phyloP scores from a whole-genome alignment of 2,888 invertebrate genomes.

The Abscondita cerata region DNA sequence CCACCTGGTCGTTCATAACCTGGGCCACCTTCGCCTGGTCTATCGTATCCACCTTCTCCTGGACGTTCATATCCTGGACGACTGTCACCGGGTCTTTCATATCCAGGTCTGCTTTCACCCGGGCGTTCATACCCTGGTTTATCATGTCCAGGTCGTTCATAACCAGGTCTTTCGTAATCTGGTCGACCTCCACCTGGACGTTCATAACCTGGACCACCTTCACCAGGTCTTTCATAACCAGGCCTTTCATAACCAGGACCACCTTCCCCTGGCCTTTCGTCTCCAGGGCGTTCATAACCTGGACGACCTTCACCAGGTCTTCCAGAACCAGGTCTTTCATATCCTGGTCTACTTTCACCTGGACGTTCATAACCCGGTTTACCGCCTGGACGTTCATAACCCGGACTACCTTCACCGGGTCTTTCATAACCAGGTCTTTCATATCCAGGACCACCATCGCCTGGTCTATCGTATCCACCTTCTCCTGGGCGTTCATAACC shows the following conservation, averaged over 20 bases:
- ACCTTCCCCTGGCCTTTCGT: not conserved
- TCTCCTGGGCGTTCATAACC: constrained; percentile 7
- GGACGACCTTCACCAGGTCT: constrained; percentile 21
- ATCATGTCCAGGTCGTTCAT: not conserved
- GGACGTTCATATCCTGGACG: constrained; percentile 1
- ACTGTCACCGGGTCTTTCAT: not conserved
- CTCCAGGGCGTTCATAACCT: not conserved
- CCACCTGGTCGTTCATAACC: constrained; percentile 13
- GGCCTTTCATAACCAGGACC: not conserved
- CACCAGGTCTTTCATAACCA: constrained; percentile 21
- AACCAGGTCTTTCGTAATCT: constrained; percentile 13
- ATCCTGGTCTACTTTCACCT: constrained; percentile 32
- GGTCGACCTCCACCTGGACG: constrained; percentile 18
- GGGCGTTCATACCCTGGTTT: not conserved
- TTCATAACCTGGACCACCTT: not conserved
- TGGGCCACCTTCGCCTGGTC: constrained; percentile 19
- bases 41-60: not conserved
- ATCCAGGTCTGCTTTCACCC: not conserved
- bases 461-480: constrained; percentile 20
- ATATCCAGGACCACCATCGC: not conserved
- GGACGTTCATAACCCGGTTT: constrained; percentile 16
- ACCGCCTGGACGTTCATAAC: constrained; percentile 18
- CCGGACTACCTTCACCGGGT: constrained; percentile 7
- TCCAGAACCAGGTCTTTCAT: constrained; percentile 14
- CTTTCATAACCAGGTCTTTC: not conserved